These are phyloP conservation scores for Eulemur rufifrons DNA, from an alignment of 2,113 vertebrate genomes.

Conservation along the genomic window DNA sequence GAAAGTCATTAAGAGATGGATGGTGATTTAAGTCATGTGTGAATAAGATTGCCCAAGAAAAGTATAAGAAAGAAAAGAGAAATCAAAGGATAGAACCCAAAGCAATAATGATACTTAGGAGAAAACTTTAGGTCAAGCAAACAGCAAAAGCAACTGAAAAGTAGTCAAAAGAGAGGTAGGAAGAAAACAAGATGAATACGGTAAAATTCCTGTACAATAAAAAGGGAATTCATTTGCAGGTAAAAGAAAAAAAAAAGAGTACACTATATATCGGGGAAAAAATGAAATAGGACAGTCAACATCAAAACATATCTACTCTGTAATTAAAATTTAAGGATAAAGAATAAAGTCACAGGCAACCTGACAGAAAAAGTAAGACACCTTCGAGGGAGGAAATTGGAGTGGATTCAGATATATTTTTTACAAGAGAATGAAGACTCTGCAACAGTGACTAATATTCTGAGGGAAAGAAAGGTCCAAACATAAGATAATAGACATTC, in stretches of 20 bases:
- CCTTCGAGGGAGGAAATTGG: background rate
- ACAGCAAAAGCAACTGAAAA: background rate
- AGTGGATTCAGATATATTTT: background rate
- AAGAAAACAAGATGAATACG: background rate
- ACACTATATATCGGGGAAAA: background rate
- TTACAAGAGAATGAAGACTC: background rate
- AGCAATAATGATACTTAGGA: background rate
- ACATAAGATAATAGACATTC: background rate
- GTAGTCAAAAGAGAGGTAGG: background rate
- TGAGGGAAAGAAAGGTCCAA: background rate
- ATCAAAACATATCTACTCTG: background rate
- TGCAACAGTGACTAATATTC: background rate
- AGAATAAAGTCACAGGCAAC: background rate
- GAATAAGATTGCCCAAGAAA: background rate
- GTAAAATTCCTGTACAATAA: background rate
- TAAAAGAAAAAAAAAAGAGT: background rate
- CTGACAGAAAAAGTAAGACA: background rate
- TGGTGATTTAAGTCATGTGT: background rate
- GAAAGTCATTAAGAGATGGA: background rate
- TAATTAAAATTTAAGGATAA: background rate
- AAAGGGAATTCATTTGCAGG: background rate
- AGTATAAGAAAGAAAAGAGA: background rate
- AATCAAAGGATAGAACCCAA: background rate
- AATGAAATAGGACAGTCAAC: background rate
- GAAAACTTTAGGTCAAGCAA: too few species aligned